Evolutionary conservation across 2,113 vertebrate species (phyloP).

Genomic region (Mus pahari): DNA sequence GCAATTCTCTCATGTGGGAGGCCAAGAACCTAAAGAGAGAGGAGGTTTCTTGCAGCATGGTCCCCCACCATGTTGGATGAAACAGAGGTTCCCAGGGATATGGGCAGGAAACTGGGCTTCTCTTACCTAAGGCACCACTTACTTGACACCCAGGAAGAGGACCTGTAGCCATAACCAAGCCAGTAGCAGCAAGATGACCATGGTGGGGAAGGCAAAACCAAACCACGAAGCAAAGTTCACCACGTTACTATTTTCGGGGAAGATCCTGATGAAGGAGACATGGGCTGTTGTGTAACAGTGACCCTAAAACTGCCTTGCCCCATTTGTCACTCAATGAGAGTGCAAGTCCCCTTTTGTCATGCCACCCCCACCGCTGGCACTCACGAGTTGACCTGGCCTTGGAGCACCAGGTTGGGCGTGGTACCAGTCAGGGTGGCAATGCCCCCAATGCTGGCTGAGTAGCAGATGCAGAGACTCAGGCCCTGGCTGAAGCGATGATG

Average conservation of each 20-base stretch:
- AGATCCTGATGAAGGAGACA: constrained; percentile 87
- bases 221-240: constrained; percentile 98
- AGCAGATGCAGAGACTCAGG: constrained; percentile 93
- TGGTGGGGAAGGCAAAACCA: constrained; percentile 92
- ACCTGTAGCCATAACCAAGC: constrained; percentile 93
- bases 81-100: neutral
- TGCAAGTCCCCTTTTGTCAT: neutral
- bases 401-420: constrained; percentile 94
- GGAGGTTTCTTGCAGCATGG: neutral
- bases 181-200: constrained; percentile 89
- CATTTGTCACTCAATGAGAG: accelerated
- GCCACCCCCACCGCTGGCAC: constrained; percentile 48
- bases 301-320: accelerated
- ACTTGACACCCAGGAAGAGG: constrained; percentile 94
- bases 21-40: neutral
- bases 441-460: constrained; percentile 95
- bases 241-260: constrained; percentile 82
- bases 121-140: constrained; percentile 79
- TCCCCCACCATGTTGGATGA: neutral
- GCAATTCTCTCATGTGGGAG: neutral
- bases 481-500: constrained; percentile 89
- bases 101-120: neutral
- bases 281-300: neutral
- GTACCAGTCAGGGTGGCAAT: constrained; percentile 96
- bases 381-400: constrained; percentile 94